These are phyloP conservation scores for Lasiommata megera DNA, from an alignment of 2,888 invertebrate genomes.

Conservation along the genomic window DNA sequence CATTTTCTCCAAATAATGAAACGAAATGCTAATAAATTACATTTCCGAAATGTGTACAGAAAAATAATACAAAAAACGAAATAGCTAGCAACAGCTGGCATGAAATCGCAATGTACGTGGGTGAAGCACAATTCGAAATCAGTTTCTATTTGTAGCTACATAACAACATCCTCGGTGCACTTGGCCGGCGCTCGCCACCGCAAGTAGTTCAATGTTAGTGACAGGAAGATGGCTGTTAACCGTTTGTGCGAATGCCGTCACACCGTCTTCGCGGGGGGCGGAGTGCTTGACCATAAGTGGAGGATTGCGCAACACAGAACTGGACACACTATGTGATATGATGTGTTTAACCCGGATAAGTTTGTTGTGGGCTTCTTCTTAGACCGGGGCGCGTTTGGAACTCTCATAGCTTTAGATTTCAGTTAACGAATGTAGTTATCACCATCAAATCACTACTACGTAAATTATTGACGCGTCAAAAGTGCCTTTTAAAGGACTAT, in stretches of 20 bases:
- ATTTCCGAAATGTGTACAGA: too few relatives aligned
- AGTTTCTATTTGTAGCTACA: slow-evolving; percentile 60
- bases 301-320: slow-evolving; percentile 34
- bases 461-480: too few relatives aligned
- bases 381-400: too few relatives aligned
- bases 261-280: slow-evolving; percentile 42
- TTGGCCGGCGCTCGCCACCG: slow-evolving; percentile 61
- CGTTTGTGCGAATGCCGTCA: slow-evolving; percentile 68
- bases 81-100: slow-evolving; percentile 19
- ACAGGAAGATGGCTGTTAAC: slow-evolving; percentile 69
- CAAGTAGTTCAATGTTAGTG: slow-evolving; percentile 77
- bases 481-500: too few relatives aligned
- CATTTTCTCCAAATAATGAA: too few relatives aligned
- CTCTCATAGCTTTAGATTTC: too few relatives aligned
- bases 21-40: too few relatives aligned
- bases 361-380: too few relatives aligned
- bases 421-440: too few relatives aligned
- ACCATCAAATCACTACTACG: too few relatives aligned
- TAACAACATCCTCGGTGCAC: slow-evolving; percentile 73
- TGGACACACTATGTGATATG: background rate
- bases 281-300: slow-evolving; percentile 27
- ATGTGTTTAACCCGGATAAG: too few relatives aligned
- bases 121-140: slow-evolving; percentile 41
- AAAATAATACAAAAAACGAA: background rate
- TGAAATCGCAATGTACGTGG: slow-evolving; percentile 28